Base-by-base conservation (phyloP, 2,888 invertebrate genomes). In the Lasioglossum lativentre region DNA sequence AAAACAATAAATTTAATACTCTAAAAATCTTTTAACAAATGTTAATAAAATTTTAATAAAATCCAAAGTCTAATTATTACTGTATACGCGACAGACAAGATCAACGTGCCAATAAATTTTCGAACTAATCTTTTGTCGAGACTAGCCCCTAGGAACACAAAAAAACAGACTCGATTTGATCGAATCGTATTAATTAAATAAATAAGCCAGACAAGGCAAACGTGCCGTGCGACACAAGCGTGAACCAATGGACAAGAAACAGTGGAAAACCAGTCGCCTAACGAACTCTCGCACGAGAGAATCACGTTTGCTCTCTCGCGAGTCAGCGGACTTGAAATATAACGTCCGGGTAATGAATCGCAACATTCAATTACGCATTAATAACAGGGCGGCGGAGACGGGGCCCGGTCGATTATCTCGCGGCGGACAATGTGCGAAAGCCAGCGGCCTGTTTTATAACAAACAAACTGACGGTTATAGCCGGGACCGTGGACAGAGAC, bases 301-400 rank as follows among this genome's bases (percentile, higher is more conserved):
- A 52, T 52, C 52, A 52, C 52, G 52, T 52, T 52, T 52, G 23
- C 52, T 52, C n/a, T 34, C 52, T 52, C 52, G 52, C 52, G 75
- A 86, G 74, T 23, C 40, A 78, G 72, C 59, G 66, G 75, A 79
- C 85, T 86, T 87, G 88, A 90, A 90, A 89, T 87, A 90, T 89
- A 90, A 91, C 88, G 90, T 89, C 87, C 87, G 89, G 89, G 89
- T 92, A 93, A 92, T 90, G 89, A 93, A 94, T 93, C 88, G 89
- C 90, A 91, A 87, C 90, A 89, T 93, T 93, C 90, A 92, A 92
- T 93, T 92, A 93, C 89, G 91, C 88, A 92, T 92, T 93, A 92
- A 92, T 92, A 90, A 93, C 90, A 92, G 91, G 91, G 86, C 91
- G 91, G 91, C 83, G 84, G 79, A 83, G 83, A 84, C 78, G 86